A percentile compares a stretch with the other conserved stretches of the same genome.
These are phyloP conservation scores for Sebastes alutus DNA, from an alignment of 2,797 vertebrate genomes.

Conservation along the genomic window DNA sequence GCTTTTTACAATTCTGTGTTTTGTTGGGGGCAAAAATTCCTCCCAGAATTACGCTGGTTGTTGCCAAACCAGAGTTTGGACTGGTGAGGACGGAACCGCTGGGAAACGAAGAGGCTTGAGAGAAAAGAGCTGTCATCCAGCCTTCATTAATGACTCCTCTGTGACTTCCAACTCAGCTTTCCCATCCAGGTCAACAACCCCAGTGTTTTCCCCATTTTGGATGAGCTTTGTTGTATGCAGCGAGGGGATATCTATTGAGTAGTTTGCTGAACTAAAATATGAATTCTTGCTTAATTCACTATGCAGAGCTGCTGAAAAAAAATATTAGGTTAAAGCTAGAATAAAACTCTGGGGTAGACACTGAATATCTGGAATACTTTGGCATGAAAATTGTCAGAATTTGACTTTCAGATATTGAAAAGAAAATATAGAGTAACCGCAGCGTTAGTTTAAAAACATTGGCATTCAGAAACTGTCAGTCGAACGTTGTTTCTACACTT, in stretches of 20 bases:
- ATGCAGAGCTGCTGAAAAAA: neutral
- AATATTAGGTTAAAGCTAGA: neutral
- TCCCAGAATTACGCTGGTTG: conserved; percentile 37
- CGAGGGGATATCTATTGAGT: neutral
- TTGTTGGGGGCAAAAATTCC: conserved; percentile 46
- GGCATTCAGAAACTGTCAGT: neutral
- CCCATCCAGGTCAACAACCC: conserved; percentile 23
- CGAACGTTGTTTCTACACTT: neutral
- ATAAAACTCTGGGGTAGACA: neutral
- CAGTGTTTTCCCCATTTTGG: neutral
- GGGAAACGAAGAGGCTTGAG: conserved; percentile 25
- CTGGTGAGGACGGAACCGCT: conserved; percentile 19
- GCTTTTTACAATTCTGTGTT: conserved; percentile 49
- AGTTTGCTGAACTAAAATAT: neutral
- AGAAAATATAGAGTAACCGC: neutral
- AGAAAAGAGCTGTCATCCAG: conserved; percentile 58
- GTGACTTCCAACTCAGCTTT: conserved; percentile 38
- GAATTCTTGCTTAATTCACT: neutral
- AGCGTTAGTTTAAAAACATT: conserved; percentile 10
- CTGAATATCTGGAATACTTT: neutral
- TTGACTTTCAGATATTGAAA: neutral
- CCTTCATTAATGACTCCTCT: conserved; percentile 41
- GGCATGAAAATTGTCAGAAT: neutral
- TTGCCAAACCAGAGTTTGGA: conserved; percentile 34
- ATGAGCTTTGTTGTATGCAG: neutral